These are phyloP conservation scores for Gortyna flavago DNA, from an alignment of 2,888 invertebrate genomes.

Conservation along the genomic window DNA sequence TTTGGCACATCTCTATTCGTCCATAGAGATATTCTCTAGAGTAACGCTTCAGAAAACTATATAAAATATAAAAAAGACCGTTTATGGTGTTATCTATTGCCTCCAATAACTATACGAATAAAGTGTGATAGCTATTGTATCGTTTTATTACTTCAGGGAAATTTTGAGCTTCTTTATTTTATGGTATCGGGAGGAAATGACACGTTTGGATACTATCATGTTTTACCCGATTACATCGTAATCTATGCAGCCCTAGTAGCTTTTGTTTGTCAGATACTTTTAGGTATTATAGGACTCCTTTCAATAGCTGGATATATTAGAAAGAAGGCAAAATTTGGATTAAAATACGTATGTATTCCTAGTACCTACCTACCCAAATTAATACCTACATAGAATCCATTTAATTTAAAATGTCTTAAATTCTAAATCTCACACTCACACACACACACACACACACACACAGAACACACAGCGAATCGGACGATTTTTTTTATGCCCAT, in stretches of 20 bases:
- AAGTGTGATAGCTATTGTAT: conserved; percentile 39
- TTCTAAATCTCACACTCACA: too few species aligned
- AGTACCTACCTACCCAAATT: neutral
- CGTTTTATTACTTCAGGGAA: conserved; percentile 52
- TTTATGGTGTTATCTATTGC: conserved; percentile 42
- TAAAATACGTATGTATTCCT: neutral
- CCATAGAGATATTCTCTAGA: conserved; percentile 40
- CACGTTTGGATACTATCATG: neutral
- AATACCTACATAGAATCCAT: too few species aligned
- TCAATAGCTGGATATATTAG: too few species aligned
- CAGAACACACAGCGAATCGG: too few species aligned
- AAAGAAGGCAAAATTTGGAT: neutral
- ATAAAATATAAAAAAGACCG: conserved; percentile 46
- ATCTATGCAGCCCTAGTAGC: neutral
- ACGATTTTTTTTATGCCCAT: neutral
- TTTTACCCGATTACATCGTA: neutral
- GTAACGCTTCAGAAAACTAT: conserved; percentile 35
- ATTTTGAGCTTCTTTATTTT: conserved; percentile 39
- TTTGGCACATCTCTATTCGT: conserved; percentile 29
- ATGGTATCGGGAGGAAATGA: neutral
- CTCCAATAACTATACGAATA: conserved; percentile 23
- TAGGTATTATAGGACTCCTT: neutral
- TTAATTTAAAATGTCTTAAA: neutral
- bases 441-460: too few species aligned
- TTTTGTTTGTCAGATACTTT: neutral